Evolutionary conservation across 2,113 vertebrate species (phyloP).

Genomic region (Chionis minor): DNA sequence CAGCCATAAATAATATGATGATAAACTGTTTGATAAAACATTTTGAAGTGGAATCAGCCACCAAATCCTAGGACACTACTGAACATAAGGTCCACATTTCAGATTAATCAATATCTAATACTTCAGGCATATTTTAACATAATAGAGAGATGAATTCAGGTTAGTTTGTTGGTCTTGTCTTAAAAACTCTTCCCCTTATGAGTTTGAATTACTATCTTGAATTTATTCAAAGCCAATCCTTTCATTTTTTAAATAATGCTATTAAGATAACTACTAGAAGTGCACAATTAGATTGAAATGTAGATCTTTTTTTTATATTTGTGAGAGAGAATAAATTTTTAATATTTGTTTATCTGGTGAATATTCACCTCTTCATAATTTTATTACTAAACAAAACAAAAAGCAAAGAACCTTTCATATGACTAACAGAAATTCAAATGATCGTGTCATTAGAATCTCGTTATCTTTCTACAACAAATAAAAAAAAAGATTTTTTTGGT

Average conservation of each 20-base stretch:
- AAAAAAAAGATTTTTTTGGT: not conserved
- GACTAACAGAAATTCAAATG: not conserved
- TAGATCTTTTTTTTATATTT: not conserved
- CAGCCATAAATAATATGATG: not conserved
- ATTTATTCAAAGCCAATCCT: not conserved
- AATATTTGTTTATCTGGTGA: not conserved
- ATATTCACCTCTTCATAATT: not conserved
- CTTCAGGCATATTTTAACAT: not conserved
- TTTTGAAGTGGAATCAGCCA: not conserved
- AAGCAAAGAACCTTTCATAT: not conserved
- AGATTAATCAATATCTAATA: not conserved
- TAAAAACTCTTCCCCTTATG: not conserved
- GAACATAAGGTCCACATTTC: not conserved
- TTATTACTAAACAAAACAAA: not conserved
- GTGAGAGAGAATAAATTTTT: not conserved
- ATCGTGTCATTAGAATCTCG: not conserved
- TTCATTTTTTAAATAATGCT: not conserved
- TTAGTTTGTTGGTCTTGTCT: not conserved
- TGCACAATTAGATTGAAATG: not conserved
- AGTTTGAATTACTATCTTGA: not conserved
- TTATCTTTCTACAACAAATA: not conserved
- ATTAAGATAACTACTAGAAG: not conserved
- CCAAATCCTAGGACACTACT: not conserved
- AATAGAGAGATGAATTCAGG: not conserved
- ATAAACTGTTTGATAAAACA: not conserved